These are phyloP conservation scores for Eupsilia transversa DNA, from an alignment of 2,888 invertebrate species.

Conservation along the genomic window DNA sequence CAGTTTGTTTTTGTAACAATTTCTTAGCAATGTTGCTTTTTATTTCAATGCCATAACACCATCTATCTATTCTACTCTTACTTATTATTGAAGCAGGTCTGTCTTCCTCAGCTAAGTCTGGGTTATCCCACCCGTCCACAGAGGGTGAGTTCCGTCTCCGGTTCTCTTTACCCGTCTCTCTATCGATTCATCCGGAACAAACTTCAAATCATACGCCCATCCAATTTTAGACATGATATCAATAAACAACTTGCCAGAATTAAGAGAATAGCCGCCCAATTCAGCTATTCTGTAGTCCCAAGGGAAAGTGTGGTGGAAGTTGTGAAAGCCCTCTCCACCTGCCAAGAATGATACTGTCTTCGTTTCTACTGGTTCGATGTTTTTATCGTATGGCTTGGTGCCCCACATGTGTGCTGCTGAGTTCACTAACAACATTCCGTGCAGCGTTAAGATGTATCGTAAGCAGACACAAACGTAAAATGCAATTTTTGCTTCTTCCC, in stretches of 20 bases:
- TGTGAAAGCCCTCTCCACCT: not conserved
- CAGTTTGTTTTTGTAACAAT: not conserved
- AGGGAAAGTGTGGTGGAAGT: not conserved
- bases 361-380: not conserved
- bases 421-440: not conserved
- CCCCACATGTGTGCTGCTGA: not conserved
- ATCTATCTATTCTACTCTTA: too few relatives aligned
- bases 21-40: not conserved
- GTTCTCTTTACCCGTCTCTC: not conserved
- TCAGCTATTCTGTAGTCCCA: constrained; percentile 28
- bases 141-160: not conserved
- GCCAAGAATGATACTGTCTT: not conserved
- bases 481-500: not conserved
- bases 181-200: not conserved
- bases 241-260: not conserved
- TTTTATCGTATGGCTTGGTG: not conserved
- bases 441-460: not conserved
- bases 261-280: not conserved
- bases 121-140: not conserved
- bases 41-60: not conserved
- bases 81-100: not conserved
- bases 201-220: not conserved
- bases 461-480: not conserved
- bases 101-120: not conserved
- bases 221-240: not conserved